Evolutionary conservation across 2,113 vertebrate genomes (phyloP).

Genomic region (Antechinus stuartii): DNA sequence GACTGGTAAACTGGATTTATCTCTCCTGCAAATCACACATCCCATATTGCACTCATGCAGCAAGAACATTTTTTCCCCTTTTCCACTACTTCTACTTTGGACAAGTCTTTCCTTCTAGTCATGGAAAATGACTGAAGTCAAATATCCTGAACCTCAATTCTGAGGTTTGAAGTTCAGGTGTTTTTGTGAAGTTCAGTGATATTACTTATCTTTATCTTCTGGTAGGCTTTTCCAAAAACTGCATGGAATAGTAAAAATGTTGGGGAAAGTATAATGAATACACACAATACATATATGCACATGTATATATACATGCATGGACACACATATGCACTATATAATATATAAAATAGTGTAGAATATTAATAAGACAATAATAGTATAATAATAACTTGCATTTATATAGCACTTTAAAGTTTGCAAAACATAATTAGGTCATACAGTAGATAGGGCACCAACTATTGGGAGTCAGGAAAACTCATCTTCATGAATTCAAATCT

Average conservation of each 20-base stretch:
- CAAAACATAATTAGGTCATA: neutral
- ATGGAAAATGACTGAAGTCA: neutral
- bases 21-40: neutral
- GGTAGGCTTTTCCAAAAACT: neutral
- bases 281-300: no score
- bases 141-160: neutral
- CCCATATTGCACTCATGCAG: neutral
- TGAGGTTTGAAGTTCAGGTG: neutral
- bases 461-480: no score
- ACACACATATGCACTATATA: no score
- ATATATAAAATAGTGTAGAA: neutral
- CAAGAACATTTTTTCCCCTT: neutral
- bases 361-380: neutral
- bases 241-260: neutral
- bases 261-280: neutral
- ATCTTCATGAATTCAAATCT: no score
- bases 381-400: neutral
- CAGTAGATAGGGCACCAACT: no score
- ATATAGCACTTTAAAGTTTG: neutral
- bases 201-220: neutral
- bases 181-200: neutral
- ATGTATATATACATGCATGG: no score
- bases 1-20: neutral
- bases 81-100: neutral
- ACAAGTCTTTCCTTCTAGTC: neutral